These are phyloP conservation scores for Caenorhabditis auriculariae DNA, from an alignment of 2,888 invertebrate species.

Conservation along the genomic window DNA sequence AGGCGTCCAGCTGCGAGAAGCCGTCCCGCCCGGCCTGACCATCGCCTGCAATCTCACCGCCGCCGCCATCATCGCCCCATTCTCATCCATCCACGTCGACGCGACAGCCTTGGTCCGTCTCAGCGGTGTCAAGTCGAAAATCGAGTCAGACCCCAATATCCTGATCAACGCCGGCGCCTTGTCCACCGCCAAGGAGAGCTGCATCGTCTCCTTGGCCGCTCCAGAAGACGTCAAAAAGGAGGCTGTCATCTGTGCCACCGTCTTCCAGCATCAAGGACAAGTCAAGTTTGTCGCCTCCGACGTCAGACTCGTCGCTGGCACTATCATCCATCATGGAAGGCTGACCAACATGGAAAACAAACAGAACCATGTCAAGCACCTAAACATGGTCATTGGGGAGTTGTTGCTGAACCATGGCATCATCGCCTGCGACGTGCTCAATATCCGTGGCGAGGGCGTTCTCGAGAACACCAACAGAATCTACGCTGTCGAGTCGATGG, in stretches of 20 bases:
- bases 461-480: slow-evolving; percentile 41
- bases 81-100: slow-evolving; percentile 28
- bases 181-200: slow-evolving; percentile 21
- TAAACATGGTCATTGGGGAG: slow-evolving; percentile 30
- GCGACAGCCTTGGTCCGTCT: slow-evolving; percentile 5
- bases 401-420: slow-evolving; percentile 42
- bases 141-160: slow-evolving; percentile 30
- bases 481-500: slow-evolving; percentile 40
- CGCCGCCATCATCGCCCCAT: slow-evolving; percentile 40
- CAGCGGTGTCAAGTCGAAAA: slow-evolving; percentile 25
- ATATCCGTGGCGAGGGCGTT: slow-evolving; percentile 32
- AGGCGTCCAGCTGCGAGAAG: slow-evolving; percentile 12
- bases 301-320: neutral
- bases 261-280: slow-evolving; percentile 37
- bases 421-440: slow-evolving; percentile 29
- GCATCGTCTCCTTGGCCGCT: slow-evolving; percentile 24
- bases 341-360: slow-evolving; percentile 33
- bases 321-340: slow-evolving; percentile 25
- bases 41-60: slow-evolving; percentile 31
- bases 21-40: slow-evolving; percentile 23
- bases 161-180: slow-evolving; percentile 37
- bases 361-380: slow-evolving; percentile 31
- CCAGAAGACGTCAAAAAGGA: slow-evolving; percentile 19
- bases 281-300: slow-evolving; percentile 17
- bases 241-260: slow-evolving; percentile 39